phyloP scores from a whole-genome alignment of 2,797 vertebrate genomes.

The Neostethus bicornis region DNA sequence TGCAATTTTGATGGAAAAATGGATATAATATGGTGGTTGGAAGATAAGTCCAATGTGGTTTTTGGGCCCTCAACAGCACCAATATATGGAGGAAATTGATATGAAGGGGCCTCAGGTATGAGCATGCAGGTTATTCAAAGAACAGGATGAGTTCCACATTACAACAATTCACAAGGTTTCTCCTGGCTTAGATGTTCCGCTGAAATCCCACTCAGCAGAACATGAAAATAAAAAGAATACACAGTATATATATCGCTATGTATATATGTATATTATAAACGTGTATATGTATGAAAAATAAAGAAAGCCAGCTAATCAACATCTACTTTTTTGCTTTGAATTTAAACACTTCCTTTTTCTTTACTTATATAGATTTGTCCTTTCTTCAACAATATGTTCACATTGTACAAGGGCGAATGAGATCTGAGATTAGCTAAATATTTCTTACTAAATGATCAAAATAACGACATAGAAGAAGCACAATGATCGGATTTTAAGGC shows the following conservation, averaged over 20 bases:
- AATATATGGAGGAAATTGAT: conserved; percentile 14
- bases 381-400: conserved; percentile 68
- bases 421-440: conserved; percentile 52
- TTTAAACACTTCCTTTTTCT: conserved; percentile 58
- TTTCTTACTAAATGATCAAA: conserved; percentile 54
- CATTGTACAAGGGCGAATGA: conserved; percentile 67
- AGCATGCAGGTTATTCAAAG: conserved; percentile 26
- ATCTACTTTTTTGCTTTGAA: conserved; percentile 44
- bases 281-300: conserved; percentile 19
- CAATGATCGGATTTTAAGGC: conserved; percentile 59
- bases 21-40: conserved; percentile 56
- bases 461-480: conserved; percentile 55
- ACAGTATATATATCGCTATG: conserved; percentile 39
- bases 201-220: conserved; percentile 59
- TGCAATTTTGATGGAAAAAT: conserved; percentile 23
- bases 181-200: conserved; percentile 5
- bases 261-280: not conserved
- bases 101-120: conserved; percentile 54
- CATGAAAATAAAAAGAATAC: conserved; percentile 61
- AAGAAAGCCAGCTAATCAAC: conserved; percentile 42
- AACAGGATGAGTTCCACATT: conserved; percentile 38
- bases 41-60: conserved; percentile 44
- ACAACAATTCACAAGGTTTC: conserved; percentile 20
- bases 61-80: conserved; percentile 8
- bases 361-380: conserved; percentile 65